Base-by-base conservation (phyloP, 1,140 invertebrate species). In the Oncopodura yosiiana region DNA sequence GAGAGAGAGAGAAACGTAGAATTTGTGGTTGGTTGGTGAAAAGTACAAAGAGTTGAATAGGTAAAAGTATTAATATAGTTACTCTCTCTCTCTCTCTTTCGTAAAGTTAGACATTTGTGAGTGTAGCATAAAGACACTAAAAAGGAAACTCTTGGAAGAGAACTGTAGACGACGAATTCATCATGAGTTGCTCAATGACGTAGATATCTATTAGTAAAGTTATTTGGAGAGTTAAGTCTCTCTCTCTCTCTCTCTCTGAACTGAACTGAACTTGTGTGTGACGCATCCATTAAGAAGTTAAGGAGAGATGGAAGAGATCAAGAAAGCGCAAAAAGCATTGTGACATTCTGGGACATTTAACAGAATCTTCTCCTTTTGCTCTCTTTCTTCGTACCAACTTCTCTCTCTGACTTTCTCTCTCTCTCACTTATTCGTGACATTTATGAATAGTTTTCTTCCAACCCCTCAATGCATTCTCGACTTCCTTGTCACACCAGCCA, bases 311-410 rank as follows among this genome's bases (percentile, higher is more conserved):
- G 38, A 44, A 36, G 30, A 27, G 41, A 42, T 43, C 18, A 43
- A 43, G 50, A 42, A 42, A 42, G 49, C 49, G 49, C 49, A 42
- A 51, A 51, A 51, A 53, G 51, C 51, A 44, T 37, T 53, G 36
- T 55, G 53, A 55, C 53, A 55, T 55, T 55, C 53, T 55, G 21
- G 45, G 53, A 55, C 53, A 55, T 55, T 55, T 55, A 55, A 49
- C 42, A 41, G 41, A 24, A 38, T 32, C n/a, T n/a, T n/a, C n/a
- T n/a, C n/a, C n/a, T n/a, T n/a, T n/a, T n/a, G n/a, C n/a, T n/a
- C n/a, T n/a, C n/a, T n/a, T n/a, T n/a, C n/a, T n/a, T n/a, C n/a
- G n/a, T n/a, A n/a, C n/a, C n/a, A n/a, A n/a, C n/a, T n/a, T n/a
- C n/a, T n/a, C n/a, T n/a, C n/a, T n/a, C n/a, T n/a, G n/a, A n/a